Evolutionary conservation across 2,888 invertebrate species (phyloP).

Genomic region (Melieria picta): DNA sequence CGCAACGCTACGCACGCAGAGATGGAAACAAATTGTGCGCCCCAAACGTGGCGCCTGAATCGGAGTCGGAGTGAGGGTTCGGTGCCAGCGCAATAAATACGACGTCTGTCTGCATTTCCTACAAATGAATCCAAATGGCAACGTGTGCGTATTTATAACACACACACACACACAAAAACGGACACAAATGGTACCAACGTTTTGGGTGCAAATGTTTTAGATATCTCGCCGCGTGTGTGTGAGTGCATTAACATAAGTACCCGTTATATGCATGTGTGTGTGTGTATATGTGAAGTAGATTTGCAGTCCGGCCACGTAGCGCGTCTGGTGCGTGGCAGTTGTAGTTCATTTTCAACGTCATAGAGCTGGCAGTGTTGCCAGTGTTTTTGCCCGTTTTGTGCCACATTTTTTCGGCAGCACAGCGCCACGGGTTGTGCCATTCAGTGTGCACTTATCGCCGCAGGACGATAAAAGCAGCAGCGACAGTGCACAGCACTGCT

Average conservation of each 20-base stretch:
- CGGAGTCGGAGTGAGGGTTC: not conserved
- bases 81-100: not conserved
- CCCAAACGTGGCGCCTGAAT: too few relatives aligned
- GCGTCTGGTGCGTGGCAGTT: not conserved
- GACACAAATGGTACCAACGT: not conserved
- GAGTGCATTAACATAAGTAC: not conserved
- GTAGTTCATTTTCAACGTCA: not conserved
- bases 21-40: not conserved
- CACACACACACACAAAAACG: not conserved
- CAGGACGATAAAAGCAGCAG: not conserved
- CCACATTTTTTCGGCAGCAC: slow-evolving; percentile 1
- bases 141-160: not conserved
- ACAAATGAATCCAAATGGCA: not conserved
- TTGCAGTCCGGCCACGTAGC: slow-evolving; percentile 2
- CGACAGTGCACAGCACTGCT: not conserved
- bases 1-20: too few relatives aligned
- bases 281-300: not conserved
- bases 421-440: too few relatives aligned
- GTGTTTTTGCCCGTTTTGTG: not conserved
- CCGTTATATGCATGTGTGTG: too few relatives aligned
- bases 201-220: too few relatives aligned
- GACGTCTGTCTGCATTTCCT: not conserved
- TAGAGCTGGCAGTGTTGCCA: too few relatives aligned
- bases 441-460: not conserved
- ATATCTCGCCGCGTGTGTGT: not conserved